Evolutionary conservation across 2,888 invertebrate species (phyloP).

Genomic region (Diarsia mendica): DNA sequence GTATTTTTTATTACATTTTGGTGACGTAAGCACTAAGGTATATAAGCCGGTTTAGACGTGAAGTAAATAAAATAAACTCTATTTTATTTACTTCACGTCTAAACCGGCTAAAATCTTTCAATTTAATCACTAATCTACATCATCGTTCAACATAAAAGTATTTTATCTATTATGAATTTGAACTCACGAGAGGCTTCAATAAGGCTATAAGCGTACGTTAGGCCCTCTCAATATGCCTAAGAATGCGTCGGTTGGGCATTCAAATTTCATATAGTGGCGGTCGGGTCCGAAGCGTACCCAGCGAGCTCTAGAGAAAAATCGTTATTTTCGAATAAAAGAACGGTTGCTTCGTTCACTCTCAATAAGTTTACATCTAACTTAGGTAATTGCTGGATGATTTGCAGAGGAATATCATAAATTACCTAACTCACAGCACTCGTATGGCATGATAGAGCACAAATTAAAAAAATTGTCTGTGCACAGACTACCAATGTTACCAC

Average conservation of each 20-base stretch:
- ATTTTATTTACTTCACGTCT: not conserved
- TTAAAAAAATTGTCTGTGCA: not conserved
- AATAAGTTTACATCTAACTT: not conserved
- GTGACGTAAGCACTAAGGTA: not conserved
- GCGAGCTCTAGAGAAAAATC: conserved; percentile 19
- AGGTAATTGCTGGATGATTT: not conserved
- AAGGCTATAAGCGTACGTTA: conserved; percentile 3
- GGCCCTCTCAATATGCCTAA: conserved; percentile 13
- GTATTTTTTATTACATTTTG: not conserved
- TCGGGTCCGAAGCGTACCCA: conserved; percentile 16
- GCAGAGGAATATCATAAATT: not conserved
- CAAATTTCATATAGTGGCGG: conserved; percentile 41
- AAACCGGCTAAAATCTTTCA: not conserved
- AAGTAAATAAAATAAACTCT: no score
- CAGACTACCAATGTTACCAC: no score
- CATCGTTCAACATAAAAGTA: not conserved
- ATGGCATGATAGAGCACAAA: not conserved
- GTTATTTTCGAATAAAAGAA: conserved; percentile 30
- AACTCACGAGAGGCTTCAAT: conserved; percentile 8
- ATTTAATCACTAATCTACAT: not conserved
- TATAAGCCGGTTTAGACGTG: no score
- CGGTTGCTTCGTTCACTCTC: conserved; percentile 5
- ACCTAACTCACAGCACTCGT: not conserved
- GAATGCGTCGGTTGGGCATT: conserved; percentile 42
- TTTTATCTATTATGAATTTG: not conserved